Conservation (phyloP, 2,113 vertebrate species). For the Eonycteris spelaea region DNA sequence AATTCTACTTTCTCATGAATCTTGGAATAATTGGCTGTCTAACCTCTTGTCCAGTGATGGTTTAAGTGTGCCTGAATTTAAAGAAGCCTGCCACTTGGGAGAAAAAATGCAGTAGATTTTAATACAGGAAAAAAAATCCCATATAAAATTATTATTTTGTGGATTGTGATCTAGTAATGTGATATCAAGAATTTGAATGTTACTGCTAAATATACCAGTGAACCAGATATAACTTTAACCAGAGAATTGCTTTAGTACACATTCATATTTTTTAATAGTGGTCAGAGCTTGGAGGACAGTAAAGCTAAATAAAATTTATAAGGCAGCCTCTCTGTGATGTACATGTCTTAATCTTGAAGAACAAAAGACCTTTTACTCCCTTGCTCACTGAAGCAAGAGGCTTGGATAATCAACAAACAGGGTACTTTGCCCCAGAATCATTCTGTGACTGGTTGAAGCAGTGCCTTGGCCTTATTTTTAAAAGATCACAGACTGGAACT, state of each 20-base stretch:
- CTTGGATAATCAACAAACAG: background rate
- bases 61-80: slow-evolving; percentile 26
- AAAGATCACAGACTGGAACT: slow-evolving; percentile 24
- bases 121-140: background rate
- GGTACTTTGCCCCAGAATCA: background rate
- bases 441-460: slow-evolving; percentile 3
- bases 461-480: slow-evolving; percentile 38
- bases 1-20: slow-evolving; percentile 57
- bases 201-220: background rate
- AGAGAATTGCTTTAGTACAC: background rate
- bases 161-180: slow-evolving; percentile 6
- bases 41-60: background rate
- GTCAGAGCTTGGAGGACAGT: background rate
- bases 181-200: slow-evolving; percentile 30
- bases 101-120: slow-evolving; percentile 18
- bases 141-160: slow-evolving; percentile 31
- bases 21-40: slow-evolving; percentile 10
- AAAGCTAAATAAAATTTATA: background rate
- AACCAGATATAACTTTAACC: background rate
- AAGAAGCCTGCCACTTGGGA: slow-evolving; percentile 8
- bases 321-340: background rate
- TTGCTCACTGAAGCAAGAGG: background rate
- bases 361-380: background rate
- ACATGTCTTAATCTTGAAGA: slow-evolving; percentile 16
- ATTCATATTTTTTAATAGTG: slow-evolving; percentile 5